Conservation (phyloP, 2,113 vertebrate genomes). For the Galemys pyrenaicus region DNA sequence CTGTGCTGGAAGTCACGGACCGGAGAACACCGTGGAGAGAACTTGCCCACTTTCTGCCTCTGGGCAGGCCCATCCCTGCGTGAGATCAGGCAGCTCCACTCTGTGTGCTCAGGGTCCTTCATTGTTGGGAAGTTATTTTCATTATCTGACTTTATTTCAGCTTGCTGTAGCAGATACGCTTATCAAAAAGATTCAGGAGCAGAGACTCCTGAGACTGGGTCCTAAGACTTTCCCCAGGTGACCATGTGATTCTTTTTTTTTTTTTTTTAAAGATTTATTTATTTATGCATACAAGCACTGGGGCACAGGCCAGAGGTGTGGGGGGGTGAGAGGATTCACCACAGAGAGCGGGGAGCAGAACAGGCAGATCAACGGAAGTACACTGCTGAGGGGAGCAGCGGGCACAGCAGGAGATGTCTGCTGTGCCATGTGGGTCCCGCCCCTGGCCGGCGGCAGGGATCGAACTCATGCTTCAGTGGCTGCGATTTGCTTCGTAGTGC, state of each 20-base stretch:
- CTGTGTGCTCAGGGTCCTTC: background rate
- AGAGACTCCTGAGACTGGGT: background rate
- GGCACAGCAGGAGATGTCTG: no score
- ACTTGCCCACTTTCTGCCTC: background rate
- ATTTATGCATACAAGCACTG: no score
- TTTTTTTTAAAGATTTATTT: no score
- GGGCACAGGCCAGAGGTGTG: no score
- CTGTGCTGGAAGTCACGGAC: background rate
- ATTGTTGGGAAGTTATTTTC: conserved; percentile 8
- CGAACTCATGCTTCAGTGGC: no score
- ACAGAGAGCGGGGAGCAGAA: no score
- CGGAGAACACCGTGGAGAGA: background rate
- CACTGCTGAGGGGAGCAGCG: no score
- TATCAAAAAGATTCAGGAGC: conserved; percentile 23
- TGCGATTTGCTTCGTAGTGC: no score
- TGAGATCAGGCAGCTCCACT: background rate
- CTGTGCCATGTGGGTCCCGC: no score
- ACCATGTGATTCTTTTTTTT: conserved; percentile 2
- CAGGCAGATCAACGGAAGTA: no score
- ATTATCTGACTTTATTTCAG: conserved; percentile 19
- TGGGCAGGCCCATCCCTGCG: background rate
- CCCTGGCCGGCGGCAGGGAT: no score
- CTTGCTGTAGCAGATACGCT: background rate
- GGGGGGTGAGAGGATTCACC: no score
- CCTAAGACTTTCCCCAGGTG: background rate